phyloP scores from a whole-genome alignment of 2,113 vertebrate species.

The Tupaia chinensis region DNA sequence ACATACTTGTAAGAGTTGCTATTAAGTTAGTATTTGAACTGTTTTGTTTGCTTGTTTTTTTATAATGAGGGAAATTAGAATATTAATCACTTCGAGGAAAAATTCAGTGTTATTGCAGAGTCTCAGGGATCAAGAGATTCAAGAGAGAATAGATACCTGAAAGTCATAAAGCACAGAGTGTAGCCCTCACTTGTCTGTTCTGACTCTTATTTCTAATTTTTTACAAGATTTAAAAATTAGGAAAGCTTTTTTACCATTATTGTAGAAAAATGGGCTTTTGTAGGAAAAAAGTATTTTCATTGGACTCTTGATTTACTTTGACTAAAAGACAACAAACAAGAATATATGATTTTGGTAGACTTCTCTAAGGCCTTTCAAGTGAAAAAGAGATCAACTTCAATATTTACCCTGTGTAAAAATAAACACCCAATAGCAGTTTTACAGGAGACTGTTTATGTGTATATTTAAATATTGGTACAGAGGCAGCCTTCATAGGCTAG shows the following conservation, averaged over 20 bases:
- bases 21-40: constrained; percentile 7
- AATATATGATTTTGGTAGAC: neutral
- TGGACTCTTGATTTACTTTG: neutral
- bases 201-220: constrained; percentile 50
- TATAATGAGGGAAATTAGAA: constrained; percentile 4
- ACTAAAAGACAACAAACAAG: neutral
- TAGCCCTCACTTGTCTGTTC: neutral
- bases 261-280: neutral
- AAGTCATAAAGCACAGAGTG: neutral
- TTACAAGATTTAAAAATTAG: neutral
- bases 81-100: constrained; percentile 8
- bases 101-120: neutral
- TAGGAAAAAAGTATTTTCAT: neutral
- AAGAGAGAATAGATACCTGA: neutral
- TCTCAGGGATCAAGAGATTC: neutral
- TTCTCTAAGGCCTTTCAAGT: neutral
- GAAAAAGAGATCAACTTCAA: neutral
- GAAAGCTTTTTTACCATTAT: neutral
- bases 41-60: constrained; percentile 23
- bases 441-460: neutral
- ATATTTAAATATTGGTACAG: neutral
- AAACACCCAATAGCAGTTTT: neutral
- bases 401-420: neutral
- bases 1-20: neutral
- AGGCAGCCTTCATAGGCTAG: too few relatives aligned